Evolutionary conservation across 2,888 invertebrate species (phyloP).

Genomic region (Cerceris rybyensis): DNA sequence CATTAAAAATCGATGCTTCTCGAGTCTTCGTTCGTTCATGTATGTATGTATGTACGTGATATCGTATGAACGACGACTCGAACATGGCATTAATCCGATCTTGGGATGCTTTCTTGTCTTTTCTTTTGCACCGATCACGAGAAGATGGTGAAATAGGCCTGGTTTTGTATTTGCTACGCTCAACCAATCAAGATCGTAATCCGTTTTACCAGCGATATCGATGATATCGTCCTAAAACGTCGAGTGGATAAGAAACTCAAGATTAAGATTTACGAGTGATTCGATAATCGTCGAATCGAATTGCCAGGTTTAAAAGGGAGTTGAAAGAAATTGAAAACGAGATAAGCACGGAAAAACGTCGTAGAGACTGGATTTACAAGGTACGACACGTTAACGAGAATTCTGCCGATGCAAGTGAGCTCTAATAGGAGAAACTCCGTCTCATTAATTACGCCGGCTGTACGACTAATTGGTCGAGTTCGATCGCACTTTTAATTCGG

Average conservation of each 20-base stretch:
- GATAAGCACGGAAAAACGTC: not conserved
- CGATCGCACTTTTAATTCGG: slow-evolving; percentile 58
- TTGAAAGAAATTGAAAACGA: not conserved
- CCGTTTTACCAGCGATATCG: not conserved
- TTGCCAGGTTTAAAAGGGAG: not conserved
- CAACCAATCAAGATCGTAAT: not conserved
- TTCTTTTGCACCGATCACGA: too few species aligned
- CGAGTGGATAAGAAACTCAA: too few species aligned
- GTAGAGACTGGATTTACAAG: slow-evolving; percentile 36
- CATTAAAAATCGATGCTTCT: slow-evolving; percentile 38
- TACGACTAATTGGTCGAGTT: slow-evolving; percentile 53
- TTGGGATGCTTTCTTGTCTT: too few species aligned
- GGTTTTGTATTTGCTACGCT: not conserved
- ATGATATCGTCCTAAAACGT: not conserved
- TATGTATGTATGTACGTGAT: slow-evolving; percentile 23
- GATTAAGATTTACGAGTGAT: not conserved
- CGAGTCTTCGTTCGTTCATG: slow-evolving; percentile 9
- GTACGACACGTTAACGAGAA: slow-evolving; percentile 59
- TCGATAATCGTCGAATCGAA: not conserved
- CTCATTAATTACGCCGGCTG: slow-evolving; percentile 43
- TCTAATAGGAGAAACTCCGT: slow-evolving; percentile 28
- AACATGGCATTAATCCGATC: too few species aligned
- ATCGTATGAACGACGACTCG: slow-evolving; percentile 1
- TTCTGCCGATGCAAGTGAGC: slow-evolving; percentile 11
- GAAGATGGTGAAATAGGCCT: too few species aligned